Percentiles rank a stretch among this genome's conserved stretches.
phyloP scores from a whole-genome alignment of 2,113 vertebrate genomes.

The Alaudala cheleensis region DNA sequence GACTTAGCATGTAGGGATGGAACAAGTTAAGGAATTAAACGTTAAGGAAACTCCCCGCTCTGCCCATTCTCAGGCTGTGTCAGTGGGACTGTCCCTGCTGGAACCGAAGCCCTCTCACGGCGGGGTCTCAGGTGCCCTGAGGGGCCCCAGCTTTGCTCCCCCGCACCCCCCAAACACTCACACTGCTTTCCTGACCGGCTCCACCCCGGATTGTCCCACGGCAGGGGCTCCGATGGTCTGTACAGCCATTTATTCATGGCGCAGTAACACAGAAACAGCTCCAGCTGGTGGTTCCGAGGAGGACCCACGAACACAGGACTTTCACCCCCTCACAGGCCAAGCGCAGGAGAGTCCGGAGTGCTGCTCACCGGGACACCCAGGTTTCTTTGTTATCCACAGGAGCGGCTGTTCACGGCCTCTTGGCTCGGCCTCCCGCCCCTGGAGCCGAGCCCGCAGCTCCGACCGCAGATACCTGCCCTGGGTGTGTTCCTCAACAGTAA shows the following conservation, averaged over 20 bases:
- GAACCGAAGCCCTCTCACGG: rapidly evolving
- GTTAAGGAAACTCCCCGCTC: too few species aligned
- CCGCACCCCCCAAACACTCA: not conserved
- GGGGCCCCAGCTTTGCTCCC: rapidly evolving
- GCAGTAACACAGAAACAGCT: not conserved
- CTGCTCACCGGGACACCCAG: not conserved
- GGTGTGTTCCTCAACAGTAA: not conserved
- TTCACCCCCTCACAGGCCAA: rapidly evolving
- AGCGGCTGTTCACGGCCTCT: rapidly evolving
- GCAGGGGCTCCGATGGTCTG: not conserved
- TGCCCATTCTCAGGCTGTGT: not conserved
- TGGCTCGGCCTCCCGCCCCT: not conserved
- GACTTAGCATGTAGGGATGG: too few species aligned
- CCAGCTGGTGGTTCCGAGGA: not conserved
- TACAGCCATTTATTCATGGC: rapidly evolving
- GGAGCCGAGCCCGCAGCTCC: rapidly evolving
- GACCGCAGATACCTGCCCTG: not conserved
- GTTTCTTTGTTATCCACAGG: rapidly evolving
- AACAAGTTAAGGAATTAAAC: not conserved
- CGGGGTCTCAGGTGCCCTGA: rapidly evolving
- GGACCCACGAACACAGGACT: not conserved
- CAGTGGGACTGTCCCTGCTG: not conserved
- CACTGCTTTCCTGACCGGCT: rapidly evolving
- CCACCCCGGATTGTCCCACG: rapidly evolving
- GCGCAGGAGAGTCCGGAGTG: rapidly evolving